Base-by-base conservation (phyloP, 2,888 invertebrate genomes). In the Pterostichus madidus region DNA sequence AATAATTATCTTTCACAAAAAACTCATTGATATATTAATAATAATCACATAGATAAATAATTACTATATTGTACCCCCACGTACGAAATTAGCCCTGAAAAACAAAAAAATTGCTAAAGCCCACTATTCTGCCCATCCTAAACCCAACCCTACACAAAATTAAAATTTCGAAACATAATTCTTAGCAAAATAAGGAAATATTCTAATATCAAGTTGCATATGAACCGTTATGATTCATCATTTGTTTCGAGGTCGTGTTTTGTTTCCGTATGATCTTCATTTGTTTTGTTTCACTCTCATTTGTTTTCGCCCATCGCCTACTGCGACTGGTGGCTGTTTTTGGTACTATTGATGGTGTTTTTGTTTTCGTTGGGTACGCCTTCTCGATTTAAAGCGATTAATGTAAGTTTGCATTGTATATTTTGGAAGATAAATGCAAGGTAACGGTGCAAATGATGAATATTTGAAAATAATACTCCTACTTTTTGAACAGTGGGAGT, bases 261-360 rank as follows among this genome's bases (percentile, higher is more conserved):
- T 71, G 68, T 71, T 71, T 44, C 44, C 44, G 64, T 59, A 59
- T 71, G 68, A 71, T 71, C 68, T 71, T 71, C 68, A 71, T 71
- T 71, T 71, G 68, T 71, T 71, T 71, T 71, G 44, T 71, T 64
- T 71, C 68, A 71, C 68, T 71, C 44, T 71, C 68, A 71, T 71
- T 71, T 71, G 68, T 71, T 44, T 68, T 44, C 68, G 68, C 68
- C 68, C 68, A 64, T 31, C 61, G 24, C n/a, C 61, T 61, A 52
- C 32, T 13, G 31, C 59, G 59, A 31, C 59, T 64, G 64, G 35
- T 35, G 35, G 13, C 64, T 64, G 35, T 64, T 64, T 64, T 64
- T 39, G 64, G 64, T 64, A 64, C 32, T 64, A 10, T 49, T 10
- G 31, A 59, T 59, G 59, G 24, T 59, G 59, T 59, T 59, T n/a